Evolutionary conservation across 2,797 vertebrate genomes (phyloP).

Genomic region (Scomberomorus guttatus): DNA sequence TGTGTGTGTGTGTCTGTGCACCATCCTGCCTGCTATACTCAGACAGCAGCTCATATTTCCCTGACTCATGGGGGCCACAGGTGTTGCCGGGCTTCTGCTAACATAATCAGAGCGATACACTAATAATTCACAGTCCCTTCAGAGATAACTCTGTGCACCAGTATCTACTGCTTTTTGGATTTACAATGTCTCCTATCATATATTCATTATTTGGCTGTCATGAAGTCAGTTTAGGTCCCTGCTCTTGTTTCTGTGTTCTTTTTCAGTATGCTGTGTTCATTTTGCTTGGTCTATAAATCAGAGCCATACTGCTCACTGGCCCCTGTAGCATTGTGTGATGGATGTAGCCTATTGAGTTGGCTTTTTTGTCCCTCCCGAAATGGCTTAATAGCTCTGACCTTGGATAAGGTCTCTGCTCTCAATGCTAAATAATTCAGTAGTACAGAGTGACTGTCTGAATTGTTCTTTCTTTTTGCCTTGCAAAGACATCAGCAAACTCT

Average conservation of each 20-base stretch:
- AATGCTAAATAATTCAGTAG: conserved; percentile 70
- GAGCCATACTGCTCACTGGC: not conserved
- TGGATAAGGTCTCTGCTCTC: conserved; percentile 50
- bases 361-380: conserved; percentile 36
- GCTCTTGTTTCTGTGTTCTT: not conserved
- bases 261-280: not conserved
- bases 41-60: conserved; percentile 44
- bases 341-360: conserved; percentile 21
- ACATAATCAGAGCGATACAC: conserved; percentile 14
- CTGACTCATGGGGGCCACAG: conserved; percentile 56
- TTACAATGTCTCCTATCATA: not conserved
- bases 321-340: conserved; percentile 23
- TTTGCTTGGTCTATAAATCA: conserved; percentile 23
- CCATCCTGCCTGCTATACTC: conserved; percentile 14
- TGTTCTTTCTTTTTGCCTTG: conserved; percentile 36
- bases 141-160: conserved; percentile 3
- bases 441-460: conserved; percentile 64
- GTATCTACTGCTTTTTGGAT: conserved; percentile 18
- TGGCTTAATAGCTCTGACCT: conserved; percentile 62
- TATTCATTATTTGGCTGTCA: conserved; percentile 5
- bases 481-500: conserved; percentile 53
- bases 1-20: not conserved
- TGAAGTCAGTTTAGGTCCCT: not conserved
- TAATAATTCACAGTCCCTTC: conserved; percentile 6
- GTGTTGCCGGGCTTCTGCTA: conserved; percentile 34